Base-by-base conservation (phyloP, 2,113 vertebrate species). In the Vimba vimba region DNA sequence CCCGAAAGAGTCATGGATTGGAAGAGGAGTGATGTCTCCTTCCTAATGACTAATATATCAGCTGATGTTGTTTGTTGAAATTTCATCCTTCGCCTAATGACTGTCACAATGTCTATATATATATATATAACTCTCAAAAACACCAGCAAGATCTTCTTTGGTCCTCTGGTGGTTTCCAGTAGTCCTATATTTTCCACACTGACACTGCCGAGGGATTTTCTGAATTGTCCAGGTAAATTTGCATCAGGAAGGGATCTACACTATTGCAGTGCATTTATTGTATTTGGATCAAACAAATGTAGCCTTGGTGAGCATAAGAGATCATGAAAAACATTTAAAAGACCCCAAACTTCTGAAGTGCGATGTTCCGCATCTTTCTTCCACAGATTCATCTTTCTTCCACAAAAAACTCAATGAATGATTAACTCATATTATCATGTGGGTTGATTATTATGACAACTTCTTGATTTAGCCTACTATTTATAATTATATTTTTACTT, bases 141-240 rank as follows among this genome's bases (percentile, higher is more conserved):
- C 8, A 36, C 68, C 68, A 21, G 62, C 27, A 66, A 13, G 25
- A 64, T 36, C 68, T 23, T 9, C 30, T 62, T 17, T 79, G 23
- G 36, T 45, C 23, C 57, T 45, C 43, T 3, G 19, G 78, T 62
- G 78, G 78, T 4, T 45, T 62, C 57, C 36, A 59, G 36, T 47
- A 45, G 55, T 39, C 33, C 33, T 59, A 30, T 57, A 80, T 62
- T 79, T 80, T 80, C 36, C 59, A 21, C 57, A 19, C 57, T 79
- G 78, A 13, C 36, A 45, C 36, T 80, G 36, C n/a, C 11, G 2
- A 45, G 59, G 57, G 78, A 64, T n/a, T 15, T 62, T 71, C 68
- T n/a, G 21, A 10, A 73, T 23, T 45, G 11, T 43, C 39, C 39
- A 7, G 23, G 39, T 73, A 23, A 45, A 25, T 25, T 13, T 12